Evolutionary conservation across 2,888 invertebrate genomes (phyloP).

Genomic region (Pollenia angustigena): DNA sequence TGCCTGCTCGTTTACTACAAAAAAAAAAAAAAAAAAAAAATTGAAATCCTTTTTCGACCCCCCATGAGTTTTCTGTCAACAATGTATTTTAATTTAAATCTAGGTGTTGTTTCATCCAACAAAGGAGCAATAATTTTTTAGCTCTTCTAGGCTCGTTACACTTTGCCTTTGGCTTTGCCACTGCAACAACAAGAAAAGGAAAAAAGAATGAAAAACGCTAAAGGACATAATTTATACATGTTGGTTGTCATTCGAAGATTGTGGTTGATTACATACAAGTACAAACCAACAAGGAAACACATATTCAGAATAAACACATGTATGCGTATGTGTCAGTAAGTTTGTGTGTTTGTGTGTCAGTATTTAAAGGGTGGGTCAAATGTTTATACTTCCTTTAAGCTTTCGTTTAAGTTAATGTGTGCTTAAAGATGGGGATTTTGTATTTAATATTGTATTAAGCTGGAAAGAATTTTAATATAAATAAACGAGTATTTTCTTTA

Average conservation of each 20-base stretch:
- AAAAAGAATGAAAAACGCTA: conserved; percentile 55
- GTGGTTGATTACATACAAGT: conserved; percentile 62
- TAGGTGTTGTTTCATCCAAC: conserved; percentile 63
- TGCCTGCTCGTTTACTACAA: neutral
- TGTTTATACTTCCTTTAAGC: neutral
- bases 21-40: no score
- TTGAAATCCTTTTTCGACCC: neutral
- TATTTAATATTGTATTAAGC: no score
- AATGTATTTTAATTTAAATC: conserved; percentile 67
- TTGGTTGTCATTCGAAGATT: conserved; percentile 63
- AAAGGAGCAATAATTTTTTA: conserved; percentile 67
- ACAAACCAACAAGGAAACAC: conserved; percentile 1
- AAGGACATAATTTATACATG: conserved; percentile 68
- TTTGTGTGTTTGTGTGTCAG: neutral
- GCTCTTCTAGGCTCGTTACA: conserved; percentile 66
- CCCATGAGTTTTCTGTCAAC: conserved; percentile 42
- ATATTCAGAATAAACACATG: neutral
- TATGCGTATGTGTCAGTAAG: neutral
- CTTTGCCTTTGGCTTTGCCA: conserved; percentile 66
- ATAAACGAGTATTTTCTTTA: no score
- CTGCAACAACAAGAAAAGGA: conserved; percentile 38
- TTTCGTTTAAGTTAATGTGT: neutral
- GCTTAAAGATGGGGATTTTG: no score
- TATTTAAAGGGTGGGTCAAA: conserved; percentile 21
- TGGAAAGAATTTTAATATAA: no score